A percentile compares a stretch with the other conserved stretches of the same genome.
phyloP scores from a whole-genome alignment of 1,140 invertebrate species.

The Lasioglossum baleicum region DNA sequence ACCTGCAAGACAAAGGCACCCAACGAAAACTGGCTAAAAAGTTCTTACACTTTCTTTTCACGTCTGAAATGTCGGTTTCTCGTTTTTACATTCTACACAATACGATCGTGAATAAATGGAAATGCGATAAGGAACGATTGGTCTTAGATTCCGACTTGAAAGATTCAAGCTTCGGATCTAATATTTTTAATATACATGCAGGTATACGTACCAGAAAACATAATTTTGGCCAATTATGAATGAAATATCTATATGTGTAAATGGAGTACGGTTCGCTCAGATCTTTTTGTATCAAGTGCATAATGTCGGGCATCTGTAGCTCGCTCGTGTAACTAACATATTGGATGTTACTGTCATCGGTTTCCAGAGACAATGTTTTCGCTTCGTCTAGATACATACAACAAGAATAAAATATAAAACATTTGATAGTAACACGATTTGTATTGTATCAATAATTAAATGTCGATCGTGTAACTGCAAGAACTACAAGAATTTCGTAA shows the following conservation, averaged over 20 bases:
- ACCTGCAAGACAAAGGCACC: slow-evolving; percentile 25
- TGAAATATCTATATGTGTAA: slow-evolving; percentile 99
- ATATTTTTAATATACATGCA: not conserved
- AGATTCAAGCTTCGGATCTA: not conserved
- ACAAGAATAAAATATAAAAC: not conserved
- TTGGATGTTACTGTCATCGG: slow-evolving; percentile 71
- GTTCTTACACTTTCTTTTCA: not conserved
- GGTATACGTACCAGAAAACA: slow-evolving; percentile 93
- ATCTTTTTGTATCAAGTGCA: slow-evolving; percentile 99
- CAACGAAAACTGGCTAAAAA: slow-evolving; percentile 31
- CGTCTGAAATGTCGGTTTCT: not conserved
- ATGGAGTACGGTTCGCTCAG: slow-evolving; percentile 99
- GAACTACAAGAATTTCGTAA: not conserved
- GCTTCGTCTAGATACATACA: slow-evolving; percentile 62
- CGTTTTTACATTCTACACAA: not conserved
- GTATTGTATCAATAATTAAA: not conserved
- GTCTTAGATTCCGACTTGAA: not conserved
- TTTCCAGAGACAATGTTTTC: slow-evolving; percentile 66
- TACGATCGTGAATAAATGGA: not conserved
- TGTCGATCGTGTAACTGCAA: not conserved
- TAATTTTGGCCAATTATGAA: slow-evolving; percentile 99
- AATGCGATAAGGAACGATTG: not conserved
- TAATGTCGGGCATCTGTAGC: slow-evolving; percentile 96
- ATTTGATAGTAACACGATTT: not conserved
- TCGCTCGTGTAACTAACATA: slow-evolving; percentile 93